These are phyloP conservation scores for Oenanthe melanoleuca DNA, from an alignment of 2,113 vertebrate genomes.

Conservation along the genomic window DNA sequence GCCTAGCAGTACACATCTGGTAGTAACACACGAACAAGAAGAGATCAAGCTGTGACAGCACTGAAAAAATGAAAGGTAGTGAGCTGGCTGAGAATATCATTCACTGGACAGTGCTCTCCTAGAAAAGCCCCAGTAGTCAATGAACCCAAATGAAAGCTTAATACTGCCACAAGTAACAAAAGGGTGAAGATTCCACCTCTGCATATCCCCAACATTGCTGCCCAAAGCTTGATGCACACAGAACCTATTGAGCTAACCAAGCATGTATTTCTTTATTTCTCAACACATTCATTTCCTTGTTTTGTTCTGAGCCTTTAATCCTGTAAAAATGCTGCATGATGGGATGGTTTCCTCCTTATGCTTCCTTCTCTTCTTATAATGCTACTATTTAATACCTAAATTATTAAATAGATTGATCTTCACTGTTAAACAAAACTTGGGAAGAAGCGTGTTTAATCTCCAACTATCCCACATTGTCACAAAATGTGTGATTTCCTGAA, in stretches of 20 bases:
- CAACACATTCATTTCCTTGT: not conserved
- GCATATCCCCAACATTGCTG: not conserved
- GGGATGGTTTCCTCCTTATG: not conserved
- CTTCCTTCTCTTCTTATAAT: not conserved
- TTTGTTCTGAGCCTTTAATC: not conserved
- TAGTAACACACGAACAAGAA: fast-evolving
- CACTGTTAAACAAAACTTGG: not conserved
- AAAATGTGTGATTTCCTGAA: not conserved
- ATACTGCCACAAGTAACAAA: not conserved
- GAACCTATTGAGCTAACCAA: not conserved
- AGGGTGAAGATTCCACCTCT: not conserved
- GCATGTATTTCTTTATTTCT: not conserved
- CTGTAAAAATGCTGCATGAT: not conserved
- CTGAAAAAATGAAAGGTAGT: not conserved
- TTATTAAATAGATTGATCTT: not conserved
- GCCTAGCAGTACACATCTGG: not conserved
- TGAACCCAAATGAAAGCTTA: not conserved
- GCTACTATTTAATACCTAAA: not conserved
- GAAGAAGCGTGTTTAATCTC: not conserved
- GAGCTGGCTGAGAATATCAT: not conserved
- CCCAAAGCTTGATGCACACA: not conserved
- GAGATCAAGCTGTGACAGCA: not conserved
- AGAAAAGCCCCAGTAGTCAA: not conserved
- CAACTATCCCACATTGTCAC: not conserved
- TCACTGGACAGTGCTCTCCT: not conserved